These are phyloP conservation scores for Neolamprologus sp. DNA, from an alignment of 2,113 vertebrate species.

Conservation along the genomic window DNA sequence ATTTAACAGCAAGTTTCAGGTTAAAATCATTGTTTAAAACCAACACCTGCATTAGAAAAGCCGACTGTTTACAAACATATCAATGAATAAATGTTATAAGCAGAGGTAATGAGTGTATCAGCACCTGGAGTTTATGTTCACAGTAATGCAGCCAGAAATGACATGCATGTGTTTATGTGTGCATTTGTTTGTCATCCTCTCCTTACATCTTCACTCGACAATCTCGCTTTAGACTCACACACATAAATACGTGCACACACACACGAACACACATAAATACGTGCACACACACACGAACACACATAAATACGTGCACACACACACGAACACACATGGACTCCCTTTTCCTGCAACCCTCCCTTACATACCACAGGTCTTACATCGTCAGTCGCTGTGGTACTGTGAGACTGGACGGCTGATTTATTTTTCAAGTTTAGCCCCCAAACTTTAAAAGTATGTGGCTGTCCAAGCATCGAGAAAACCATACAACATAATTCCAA, in stretches of 20 bases:
- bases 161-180: not conserved
- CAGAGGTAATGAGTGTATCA: not conserved
- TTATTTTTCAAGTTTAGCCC: conserved; percentile 27
- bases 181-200: not conserved
- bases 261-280: not conserved
- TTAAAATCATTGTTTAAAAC: not conserved
- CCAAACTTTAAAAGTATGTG: not conserved
- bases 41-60: not conserved
- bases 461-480: not conserved
- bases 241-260: not conserved
- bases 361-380: conserved; percentile 54
- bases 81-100: not conserved
- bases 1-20: not conserved
- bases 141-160: not conserved
- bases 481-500: not conserved
- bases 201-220: not conserved
- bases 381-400: conserved; percentile 17
- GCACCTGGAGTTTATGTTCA: conserved; percentile 10
- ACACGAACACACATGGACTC: not conserved
- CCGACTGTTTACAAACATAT: not conserved
- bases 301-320: not conserved
- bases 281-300: not conserved
- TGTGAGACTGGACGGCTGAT: conserved; percentile 27
- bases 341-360: conserved; percentile 48
- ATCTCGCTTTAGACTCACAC: not conserved